phyloP scores from a whole-genome alignment of 2,113 vertebrate species.

The Corythoichthys intestinalis region DNA sequence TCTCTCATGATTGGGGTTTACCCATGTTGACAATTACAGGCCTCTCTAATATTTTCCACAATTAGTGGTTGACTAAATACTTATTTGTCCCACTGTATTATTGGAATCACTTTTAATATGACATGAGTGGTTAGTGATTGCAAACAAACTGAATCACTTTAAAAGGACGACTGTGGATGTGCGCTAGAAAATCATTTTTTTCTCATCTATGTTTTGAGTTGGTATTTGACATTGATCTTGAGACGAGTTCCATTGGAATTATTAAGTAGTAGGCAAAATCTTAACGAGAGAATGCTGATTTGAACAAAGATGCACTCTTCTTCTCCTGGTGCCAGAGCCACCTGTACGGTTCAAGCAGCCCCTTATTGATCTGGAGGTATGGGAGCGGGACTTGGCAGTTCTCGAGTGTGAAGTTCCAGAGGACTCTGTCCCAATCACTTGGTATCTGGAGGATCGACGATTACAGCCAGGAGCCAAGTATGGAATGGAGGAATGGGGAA shows the following conservation, averaged over 20 bases:
- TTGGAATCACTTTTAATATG: not conserved
- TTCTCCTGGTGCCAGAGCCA: slow-evolving; percentile 75
- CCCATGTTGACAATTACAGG: too few relatives aligned
- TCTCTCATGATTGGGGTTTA: too few relatives aligned
- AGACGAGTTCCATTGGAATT: not conserved
- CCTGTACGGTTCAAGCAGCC: slow-evolving; percentile 85
- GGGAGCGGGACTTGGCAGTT: slow-evolving; percentile 83
- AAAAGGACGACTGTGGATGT: not conserved
- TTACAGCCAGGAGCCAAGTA: slow-evolving; percentile 93
- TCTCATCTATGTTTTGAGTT: slow-evolving; percentile 46
- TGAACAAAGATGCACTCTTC: slow-evolving; percentile 17
- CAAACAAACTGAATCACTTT: not conserved
- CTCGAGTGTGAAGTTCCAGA: slow-evolving; percentile 94
- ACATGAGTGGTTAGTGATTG: not conserved
- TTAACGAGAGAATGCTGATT: not conserved
- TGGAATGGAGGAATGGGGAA: slow-evolving; percentile 88
- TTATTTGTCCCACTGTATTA: too few relatives aligned
- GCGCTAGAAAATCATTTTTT: slow-evolving; percentile 10
- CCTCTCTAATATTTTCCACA: too few relatives aligned
- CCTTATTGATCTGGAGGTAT: slow-evolving; percentile 87
- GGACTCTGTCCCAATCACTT: slow-evolving; percentile 85
- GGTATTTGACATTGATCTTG: slow-evolving; percentile 26
- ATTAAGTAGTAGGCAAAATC: not conserved
- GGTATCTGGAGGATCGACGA: slow-evolving; percentile 92
- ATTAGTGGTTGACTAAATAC: too few relatives aligned